Base-by-base conservation (phyloP, 2,113 vertebrate species). In the Polyodon spathula region DNA sequence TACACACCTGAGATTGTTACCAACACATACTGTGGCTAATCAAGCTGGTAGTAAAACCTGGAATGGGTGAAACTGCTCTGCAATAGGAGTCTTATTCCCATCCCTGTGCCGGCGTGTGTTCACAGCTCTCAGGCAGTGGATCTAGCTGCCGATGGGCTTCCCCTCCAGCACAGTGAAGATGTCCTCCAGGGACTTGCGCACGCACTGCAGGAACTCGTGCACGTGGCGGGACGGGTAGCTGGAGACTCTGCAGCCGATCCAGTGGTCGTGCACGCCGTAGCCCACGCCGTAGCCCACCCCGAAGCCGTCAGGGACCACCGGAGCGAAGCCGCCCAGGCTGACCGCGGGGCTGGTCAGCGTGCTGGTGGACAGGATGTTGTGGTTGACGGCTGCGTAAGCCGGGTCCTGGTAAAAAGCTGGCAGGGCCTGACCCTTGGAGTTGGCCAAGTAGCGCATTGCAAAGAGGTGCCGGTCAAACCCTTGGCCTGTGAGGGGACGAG, bases 381-480 rank as follows among this genome's bases (percentile, higher is more conserved):
- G 90, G 66, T 99, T 98, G 50, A 99, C 86, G 57, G 70, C 78
- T 0, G 73, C 51, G 0, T 98, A 98, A 0, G 94, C 91, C 2
- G 86, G 84, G 73, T 98, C 95, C 17, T 86, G 72, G 60, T 90
- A 99, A 6, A 99, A 67, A 42, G 77, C 75, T 0, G 88, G 94
- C 58, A 93, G 70, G 1, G 73, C 2, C 9, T 63, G 68, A 14
- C 87, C 89, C 71, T 73, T 84, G 37, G 87, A 81, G 6, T 60
- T 64, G 15, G 91, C 88, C 66, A 97, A 62, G 63, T 73, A 81
- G n/a, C 85, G 84, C 72, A 99, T 62, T 37, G 89, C 84, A 58
- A 94, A 99, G 61, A 99, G 85, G 52, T 99, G 96, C 3, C 94
- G 84, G 80, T 99, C 96, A 66, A 99, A 99, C 6, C 96, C 95